Conservation (phyloP, 2,888 invertebrate genomes). For the Gortyna flavago region DNA sequence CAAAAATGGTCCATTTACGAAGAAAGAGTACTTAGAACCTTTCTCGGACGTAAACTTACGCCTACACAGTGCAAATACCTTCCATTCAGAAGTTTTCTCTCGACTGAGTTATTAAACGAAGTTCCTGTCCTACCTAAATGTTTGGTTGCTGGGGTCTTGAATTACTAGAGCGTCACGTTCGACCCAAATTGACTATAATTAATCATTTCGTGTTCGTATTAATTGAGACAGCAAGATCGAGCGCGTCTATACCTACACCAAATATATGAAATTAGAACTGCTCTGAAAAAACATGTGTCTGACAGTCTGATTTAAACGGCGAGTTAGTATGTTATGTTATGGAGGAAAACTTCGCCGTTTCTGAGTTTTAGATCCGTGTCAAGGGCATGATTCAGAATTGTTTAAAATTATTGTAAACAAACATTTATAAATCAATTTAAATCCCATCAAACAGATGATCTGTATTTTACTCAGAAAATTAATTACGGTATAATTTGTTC, state of each 20-base stretch:
- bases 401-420: constrained; percentile 23
- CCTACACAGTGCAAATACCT: constrained; percentile 42
- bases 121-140: constrained; percentile 68
- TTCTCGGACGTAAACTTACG: constrained; percentile 36
- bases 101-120: constrained; percentile 67
- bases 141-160: constrained; percentile 65
- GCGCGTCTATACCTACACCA: constrained; percentile 47
- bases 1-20: constrained; percentile 24
- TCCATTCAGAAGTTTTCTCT: constrained; percentile 53
- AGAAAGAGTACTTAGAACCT: constrained; percentile 37
- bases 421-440: constrained; percentile 29
- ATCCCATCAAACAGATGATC: constrained; percentile 24
- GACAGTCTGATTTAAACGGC: constrained; percentile 20
- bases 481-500: constrained; percentile 27
- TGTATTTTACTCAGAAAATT: constrained; percentile 28
- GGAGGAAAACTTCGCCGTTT: constrained; percentile 40
- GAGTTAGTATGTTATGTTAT: constrained; percentile 9
- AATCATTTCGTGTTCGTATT: constrained; percentile 79
- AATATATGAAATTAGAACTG: constrained; percentile 20
- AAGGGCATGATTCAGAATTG: constrained; percentile 45
- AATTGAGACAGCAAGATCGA: constrained; percentile 72
- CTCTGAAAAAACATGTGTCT: not conserved
- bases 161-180: constrained; percentile 77
- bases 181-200: constrained; percentile 82
- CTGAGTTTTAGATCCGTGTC: constrained; percentile 41